phyloP scores from a whole-genome alignment of 2,113 vertebrate genomes.

The Halichoeres trimaculatus region DNA sequence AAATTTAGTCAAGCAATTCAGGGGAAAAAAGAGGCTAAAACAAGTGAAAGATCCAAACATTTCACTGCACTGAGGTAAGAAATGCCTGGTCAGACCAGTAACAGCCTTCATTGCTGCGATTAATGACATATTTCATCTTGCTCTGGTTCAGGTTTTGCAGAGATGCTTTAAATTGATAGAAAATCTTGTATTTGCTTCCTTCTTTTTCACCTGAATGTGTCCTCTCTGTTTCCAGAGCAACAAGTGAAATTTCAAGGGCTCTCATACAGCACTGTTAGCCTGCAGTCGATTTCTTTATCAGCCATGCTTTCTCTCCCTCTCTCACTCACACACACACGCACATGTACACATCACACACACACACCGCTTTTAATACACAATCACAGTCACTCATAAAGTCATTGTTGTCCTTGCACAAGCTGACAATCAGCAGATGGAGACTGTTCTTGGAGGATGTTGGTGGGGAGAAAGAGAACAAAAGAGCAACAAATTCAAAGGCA shows the following conservation, averaged over 20 bases:
- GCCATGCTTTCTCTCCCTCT: conserved; percentile 27
- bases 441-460: conserved; percentile 30
- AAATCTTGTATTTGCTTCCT: conserved; percentile 9
- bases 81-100: no score
- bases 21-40: no score
- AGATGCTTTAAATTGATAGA: background rate
- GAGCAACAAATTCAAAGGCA: conserved; percentile 65
- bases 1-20: no score
- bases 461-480: conserved; percentile 55
- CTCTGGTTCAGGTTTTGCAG: background rate
- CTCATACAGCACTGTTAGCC: conserved; percentile 40
- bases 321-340: conserved; percentile 13
- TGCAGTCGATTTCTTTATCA: conserved; percentile 50
- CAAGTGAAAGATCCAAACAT: no score
- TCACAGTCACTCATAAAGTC: conserved; percentile 65
- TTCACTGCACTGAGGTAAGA: no score
- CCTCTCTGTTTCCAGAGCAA: conserved; percentile 81
- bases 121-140: background rate
- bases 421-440: conserved; percentile 66
- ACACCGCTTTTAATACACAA: conserved; percentile 38
- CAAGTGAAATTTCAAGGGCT: conserved; percentile 73
- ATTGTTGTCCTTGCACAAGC: conserved; percentile 62
- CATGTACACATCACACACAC: background rate
- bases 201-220: conserved; percentile 55
- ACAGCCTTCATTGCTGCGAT: background rate